phyloP scores from a whole-genome alignment of 2,888 invertebrate genomes.

The Arrhopalites spinosus region DNA sequence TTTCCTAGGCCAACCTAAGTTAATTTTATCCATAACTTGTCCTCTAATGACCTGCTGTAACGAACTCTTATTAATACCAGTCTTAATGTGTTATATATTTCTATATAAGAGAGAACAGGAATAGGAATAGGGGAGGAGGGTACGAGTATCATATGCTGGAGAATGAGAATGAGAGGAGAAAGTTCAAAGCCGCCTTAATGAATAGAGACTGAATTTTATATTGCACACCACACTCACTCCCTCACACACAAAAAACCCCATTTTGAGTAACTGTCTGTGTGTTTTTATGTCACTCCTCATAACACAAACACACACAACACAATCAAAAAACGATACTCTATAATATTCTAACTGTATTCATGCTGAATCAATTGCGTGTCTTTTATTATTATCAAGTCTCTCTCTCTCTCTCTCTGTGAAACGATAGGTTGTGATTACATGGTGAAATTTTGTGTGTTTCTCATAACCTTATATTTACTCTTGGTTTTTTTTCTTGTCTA shows the following conservation, averaged over 20 bases:
- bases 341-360: too few species aligned
- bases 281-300: too few species aligned
- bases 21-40: conserved; percentile 26
- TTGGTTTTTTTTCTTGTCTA: background rate
- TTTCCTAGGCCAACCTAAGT: conserved; percentile 13
- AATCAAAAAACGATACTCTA: too few species aligned
- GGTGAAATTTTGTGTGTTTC: too few species aligned
- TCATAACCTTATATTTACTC: background rate
- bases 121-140: background rate
- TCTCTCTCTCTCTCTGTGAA: too few species aligned
- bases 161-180: background rate
- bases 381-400: too few species aligned
- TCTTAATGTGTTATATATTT: conserved; percentile 8
- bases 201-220: background rate
- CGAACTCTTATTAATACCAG: conserved; percentile 19
- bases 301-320: too few species aligned
- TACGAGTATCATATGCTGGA: background rate
- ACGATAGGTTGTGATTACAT: too few species aligned
- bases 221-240: background rate
- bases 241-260: too few species aligned
- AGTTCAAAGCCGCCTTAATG: background rate
- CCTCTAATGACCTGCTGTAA: conserved; percentile 20
- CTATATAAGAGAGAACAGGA: background rate
- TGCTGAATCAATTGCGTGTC: too few species aligned
- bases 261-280: too few species aligned